Conservation (phyloP, 2,113 vertebrate species). For the Tupaia tana region DNA sequence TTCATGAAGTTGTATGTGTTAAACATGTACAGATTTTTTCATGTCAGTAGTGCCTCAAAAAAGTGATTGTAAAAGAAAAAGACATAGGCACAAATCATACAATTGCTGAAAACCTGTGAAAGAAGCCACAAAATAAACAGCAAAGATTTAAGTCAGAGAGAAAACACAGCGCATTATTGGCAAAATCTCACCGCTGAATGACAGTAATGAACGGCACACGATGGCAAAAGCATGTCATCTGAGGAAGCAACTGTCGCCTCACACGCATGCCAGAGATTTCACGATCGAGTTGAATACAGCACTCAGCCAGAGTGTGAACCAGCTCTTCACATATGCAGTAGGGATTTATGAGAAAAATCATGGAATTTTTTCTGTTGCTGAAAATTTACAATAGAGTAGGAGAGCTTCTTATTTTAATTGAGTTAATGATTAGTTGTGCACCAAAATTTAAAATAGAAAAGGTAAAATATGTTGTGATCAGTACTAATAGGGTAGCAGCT, state of each 20-base stretch:
- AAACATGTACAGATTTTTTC: background rate
- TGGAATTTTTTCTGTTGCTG: background rate
- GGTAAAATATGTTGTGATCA: background rate
- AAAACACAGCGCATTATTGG: background rate
- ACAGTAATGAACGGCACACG: background rate
- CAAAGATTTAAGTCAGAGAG: background rate
- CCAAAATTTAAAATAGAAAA: slow-evolving; percentile 7
- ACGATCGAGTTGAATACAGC: background rate
- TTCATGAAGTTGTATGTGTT: background rate
- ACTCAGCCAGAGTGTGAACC: background rate
- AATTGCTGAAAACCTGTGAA: background rate
- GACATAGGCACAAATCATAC: background rate
- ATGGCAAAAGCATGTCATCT: background rate
- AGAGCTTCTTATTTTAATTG: background rate
- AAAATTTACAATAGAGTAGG: background rate
- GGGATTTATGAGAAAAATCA: background rate
- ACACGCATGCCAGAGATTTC: background rate
- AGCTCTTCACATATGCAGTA: background rate
- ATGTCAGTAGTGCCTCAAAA: background rate
- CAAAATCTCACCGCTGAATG: background rate
- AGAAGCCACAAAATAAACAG: background rate
- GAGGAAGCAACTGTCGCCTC: background rate
- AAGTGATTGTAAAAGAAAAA: background rate
- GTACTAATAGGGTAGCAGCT: background rate
- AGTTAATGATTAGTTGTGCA: background rate